Conservation (phyloP, 1,140 invertebrate genomes). For the Caenorhabditis briggsae region DNA sequence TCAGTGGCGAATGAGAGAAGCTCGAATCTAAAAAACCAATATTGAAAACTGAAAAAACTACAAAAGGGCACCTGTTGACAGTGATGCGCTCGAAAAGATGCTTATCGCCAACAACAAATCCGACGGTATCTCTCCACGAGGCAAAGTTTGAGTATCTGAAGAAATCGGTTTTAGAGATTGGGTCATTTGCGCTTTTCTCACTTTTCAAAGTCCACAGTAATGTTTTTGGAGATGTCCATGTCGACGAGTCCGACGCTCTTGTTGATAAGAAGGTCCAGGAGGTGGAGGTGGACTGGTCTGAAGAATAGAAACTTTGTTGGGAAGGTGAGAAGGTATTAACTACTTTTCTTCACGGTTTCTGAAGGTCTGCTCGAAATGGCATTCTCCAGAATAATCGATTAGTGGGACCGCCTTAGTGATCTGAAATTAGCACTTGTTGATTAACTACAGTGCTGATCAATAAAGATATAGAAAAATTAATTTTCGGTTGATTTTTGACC, state of each 20-base stretch:
- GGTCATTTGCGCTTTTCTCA: not conserved
- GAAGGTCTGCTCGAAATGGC: constrained; percentile 50
- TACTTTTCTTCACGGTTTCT: constrained; percentile 39
- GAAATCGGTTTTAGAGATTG: too few species aligned
- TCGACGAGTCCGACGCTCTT: constrained; percentile 58
- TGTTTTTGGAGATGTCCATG: constrained; percentile 63
- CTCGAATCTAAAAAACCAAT: constrained; percentile 36
- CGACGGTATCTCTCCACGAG: constrained; percentile 50
- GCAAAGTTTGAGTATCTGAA: constrained; percentile 54
- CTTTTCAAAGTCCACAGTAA: constrained; percentile 63
- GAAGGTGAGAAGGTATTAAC: not conserved
- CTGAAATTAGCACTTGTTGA: not conserved
- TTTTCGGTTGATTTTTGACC: too few species aligned
- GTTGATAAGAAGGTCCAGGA: constrained; percentile 62
- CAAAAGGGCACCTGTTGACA: constrained; percentile 45
- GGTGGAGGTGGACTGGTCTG: constrained; percentile 58
- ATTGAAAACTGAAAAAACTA: not conserved
- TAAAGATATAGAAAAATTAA: too few species aligned
- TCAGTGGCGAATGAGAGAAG: constrained; percentile 53
- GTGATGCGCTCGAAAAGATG: constrained; percentile 33
- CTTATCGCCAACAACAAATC: constrained; percentile 48
- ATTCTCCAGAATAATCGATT: constrained; percentile 32
- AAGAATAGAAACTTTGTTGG: not conserved
- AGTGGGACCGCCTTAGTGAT: constrained; percentile 42
- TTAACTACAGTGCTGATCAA: not conserved